phyloP scores from a whole-genome alignment of 2,888 invertebrate genomes.

The Siphlonurus alternatus region DNA sequence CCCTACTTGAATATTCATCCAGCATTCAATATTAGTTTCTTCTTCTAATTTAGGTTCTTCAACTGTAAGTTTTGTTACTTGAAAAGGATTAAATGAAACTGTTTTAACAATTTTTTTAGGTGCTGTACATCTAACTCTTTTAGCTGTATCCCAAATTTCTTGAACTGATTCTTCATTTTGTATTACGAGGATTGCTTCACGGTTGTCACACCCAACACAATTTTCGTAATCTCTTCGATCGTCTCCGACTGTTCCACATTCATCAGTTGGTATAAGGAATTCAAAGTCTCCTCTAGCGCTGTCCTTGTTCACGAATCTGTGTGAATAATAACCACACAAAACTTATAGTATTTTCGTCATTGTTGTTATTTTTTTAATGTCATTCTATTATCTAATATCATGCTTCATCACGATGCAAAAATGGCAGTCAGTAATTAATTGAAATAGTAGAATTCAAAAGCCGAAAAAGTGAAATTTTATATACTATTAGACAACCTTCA shows the following conservation, averaged over 20 bases:
- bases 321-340: too few species aligned
- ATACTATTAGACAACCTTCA: too few species aligned
- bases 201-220: constrained; percentile 15
- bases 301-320: constrained; percentile 18
- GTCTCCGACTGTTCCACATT: constrained; percentile 16
- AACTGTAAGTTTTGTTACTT: constrained; percentile 16
- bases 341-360: neutral
- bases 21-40: constrained; percentile 16
- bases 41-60: constrained; percentile 15
- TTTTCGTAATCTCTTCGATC: constrained; percentile 10
- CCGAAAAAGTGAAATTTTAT: too few species aligned
- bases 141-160: constrained; percentile 18
- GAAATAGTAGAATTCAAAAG: too few species aligned
- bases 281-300: constrained; percentile 13
- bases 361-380: too few species aligned
- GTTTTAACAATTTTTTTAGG: constrained; percentile 14
- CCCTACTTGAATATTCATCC: constrained; percentile 18
- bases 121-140: constrained; percentile 16
- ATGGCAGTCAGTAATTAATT: too few species aligned
- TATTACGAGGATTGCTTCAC: constrained; percentile 15
- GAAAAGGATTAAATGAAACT: constrained; percentile 17
- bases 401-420: neutral
- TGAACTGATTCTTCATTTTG: constrained; percentile 18
- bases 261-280: constrained; percentile 16
- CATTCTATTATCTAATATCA: neutral